phyloP scores from a whole-genome alignment of 1,140 invertebrate genomes.

The Hycleus cichorii region DNA sequence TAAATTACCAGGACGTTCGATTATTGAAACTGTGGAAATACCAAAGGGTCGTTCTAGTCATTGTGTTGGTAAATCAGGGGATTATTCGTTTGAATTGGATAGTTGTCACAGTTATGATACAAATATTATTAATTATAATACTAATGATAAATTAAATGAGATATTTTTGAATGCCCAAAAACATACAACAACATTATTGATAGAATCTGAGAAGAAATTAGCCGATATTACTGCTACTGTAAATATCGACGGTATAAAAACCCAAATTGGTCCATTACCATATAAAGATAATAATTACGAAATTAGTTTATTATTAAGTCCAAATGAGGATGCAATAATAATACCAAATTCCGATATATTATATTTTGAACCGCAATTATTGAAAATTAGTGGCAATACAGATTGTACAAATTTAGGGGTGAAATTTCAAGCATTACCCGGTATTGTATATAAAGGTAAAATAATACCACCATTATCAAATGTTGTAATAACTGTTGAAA shows the following conservation, averaged over 20 bases:
- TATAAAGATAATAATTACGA: slow-evolving; percentile 28
- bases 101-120: slow-evolving; percentile 75
- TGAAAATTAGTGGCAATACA: slow-evolving; percentile 55
- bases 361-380: slow-evolving; percentile 61
- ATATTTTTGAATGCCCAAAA: slow-evolving; percentile 38
- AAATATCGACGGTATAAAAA: slow-evolving; percentile 28
- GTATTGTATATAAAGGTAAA: slow-evolving; percentile 44
- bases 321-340: slow-evolving; percentile 53
- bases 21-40: slow-evolving; percentile 17
- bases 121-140: slow-evolving; percentile 44
- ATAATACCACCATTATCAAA: slow-evolving; percentile 54
- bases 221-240: slow-evolving; percentile 36
- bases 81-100: slow-evolving; percentile 66
- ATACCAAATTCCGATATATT: slow-evolving; percentile 57
- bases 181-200: slow-evolving; percentile 33
- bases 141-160: slow-evolving; percentile 34
- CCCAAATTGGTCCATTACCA: slow-evolving; percentile 15
- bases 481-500: slow-evolving; percentile 30
- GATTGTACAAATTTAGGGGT: slow-evolving; percentile 65
- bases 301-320: slow-evolving; percentile 27
- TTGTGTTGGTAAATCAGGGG: slow-evolving; percentile 61
- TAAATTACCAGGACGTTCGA: slow-evolving; percentile 18
- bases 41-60: slow-evolving; percentile 40
- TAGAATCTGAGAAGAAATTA: slow-evolving; percentile 33
- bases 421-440: slow-evolving; percentile 47